Conservation (phyloP, 2,797 vertebrate species). For the Epinephelus malabaricus region DNA sequence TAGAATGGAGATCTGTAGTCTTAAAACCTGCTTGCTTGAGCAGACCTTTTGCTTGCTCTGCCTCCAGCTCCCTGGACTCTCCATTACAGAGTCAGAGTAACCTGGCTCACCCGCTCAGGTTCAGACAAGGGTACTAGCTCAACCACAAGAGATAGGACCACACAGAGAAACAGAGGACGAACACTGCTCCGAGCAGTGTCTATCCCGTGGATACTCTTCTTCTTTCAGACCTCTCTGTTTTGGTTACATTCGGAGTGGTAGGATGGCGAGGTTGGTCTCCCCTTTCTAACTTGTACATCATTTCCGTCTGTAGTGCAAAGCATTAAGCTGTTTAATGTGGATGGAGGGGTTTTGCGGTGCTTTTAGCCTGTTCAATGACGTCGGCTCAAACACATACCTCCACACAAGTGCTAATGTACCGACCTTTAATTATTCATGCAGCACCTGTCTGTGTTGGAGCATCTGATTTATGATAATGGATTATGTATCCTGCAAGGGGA, state of each 20-base stretch:
- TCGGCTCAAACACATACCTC: slow-evolving; percentile 71
- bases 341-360: slow-evolving; percentile 63
- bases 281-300: slow-evolving; percentile 55
- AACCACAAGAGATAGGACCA: slow-evolving; percentile 60
- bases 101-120: slow-evolving; percentile 63
- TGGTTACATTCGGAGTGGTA: slow-evolving; percentile 38
- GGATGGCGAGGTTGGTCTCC: slow-evolving; percentile 25
- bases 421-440: slow-evolving; percentile 89
- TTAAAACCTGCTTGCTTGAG: slow-evolving; percentile 57
- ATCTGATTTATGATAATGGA: slow-evolving; percentile 89
- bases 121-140: slow-evolving; percentile 67
- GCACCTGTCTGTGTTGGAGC: slow-evolving; percentile 84
- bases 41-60: slow-evolving; percentile 69
- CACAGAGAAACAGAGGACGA: slow-evolving; percentile 59
- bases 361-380: slow-evolving; percentile 77
- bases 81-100: slow-evolving; percentile 65
- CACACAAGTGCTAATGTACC: slow-evolving; percentile 83
- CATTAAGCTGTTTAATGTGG: slow-evolving; percentile 71
- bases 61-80: slow-evolving; percentile 70
- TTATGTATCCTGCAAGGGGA: slow-evolving; percentile 83
- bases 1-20: slow-evolving; percentile 71
- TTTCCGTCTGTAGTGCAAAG: slow-evolving; percentile 61
- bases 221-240: slow-evolving; percentile 57
- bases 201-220: slow-evolving; percentile 37
- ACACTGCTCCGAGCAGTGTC: slow-evolving; percentile 58